Evolutionary conservation across 1,140 invertebrate species (phyloP).

Genomic region (Bombyx mandarina): DNA sequence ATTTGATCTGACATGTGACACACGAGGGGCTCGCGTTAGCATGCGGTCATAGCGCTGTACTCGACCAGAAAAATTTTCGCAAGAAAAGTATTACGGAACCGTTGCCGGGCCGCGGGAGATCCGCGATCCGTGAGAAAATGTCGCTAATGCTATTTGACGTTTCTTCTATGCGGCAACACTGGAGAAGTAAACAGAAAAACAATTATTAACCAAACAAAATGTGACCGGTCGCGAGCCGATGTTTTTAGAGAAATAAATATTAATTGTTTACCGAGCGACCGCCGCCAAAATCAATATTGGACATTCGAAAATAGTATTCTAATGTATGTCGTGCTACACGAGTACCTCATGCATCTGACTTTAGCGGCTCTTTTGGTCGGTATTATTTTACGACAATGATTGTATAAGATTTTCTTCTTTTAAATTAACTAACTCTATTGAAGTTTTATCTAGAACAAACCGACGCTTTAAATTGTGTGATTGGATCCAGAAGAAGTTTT

Average conservation of each 20-base stretch:
- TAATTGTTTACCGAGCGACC: conserved; percentile 62
- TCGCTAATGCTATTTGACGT: conserved; percentile 35
- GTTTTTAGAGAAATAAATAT: conserved; percentile 69
- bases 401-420: too few relatives aligned
- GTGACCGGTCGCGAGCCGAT: conserved; percentile 57
- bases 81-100: conserved; percentile 25
- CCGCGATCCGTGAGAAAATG: conserved; percentile 42
- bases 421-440: too few relatives aligned
- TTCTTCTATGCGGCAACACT: conserved; percentile 42
- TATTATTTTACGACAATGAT: conserved; percentile 23
- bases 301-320: conserved; percentile 69
- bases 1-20: conserved; percentile 53
- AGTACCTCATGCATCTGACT: conserved; percentile 45
- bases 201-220: conserved; percentile 66
- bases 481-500: too few relatives aligned
- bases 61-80: conserved; percentile 17
- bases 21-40: conserved; percentile 25
- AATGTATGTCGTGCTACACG: conserved; percentile 62
- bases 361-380: conserved; percentile 57
- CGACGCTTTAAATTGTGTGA: too few relatives aligned
- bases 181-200: conserved; percentile 59
- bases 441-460: too few relatives aligned
- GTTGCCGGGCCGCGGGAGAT: conserved; percentile 5
- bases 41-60: conserved; percentile 12
- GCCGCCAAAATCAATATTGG: conserved; percentile 65